Evolutionary conservation across 2,113 vertebrate genomes (phyloP).

Genomic region (Arizona elegans): DNA sequence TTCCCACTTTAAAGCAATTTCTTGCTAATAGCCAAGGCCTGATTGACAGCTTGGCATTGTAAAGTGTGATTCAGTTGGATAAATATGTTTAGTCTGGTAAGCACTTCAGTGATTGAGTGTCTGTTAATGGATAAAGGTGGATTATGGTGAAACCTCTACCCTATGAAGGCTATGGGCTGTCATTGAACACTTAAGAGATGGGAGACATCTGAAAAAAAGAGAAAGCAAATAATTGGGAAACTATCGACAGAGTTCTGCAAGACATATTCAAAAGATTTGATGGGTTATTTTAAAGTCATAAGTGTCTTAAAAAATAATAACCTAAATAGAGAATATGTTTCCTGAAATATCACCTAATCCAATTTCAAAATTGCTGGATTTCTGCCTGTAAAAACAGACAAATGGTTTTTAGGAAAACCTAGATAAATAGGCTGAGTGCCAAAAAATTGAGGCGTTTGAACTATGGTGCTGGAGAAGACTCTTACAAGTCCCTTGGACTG

Average conservation of each 20-base stretch:
- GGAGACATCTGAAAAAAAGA: constrained; percentile 63
- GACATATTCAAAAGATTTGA: constrained; percentile 57
- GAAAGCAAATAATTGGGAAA: constrained; percentile 60
- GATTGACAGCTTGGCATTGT: constrained; percentile 85
- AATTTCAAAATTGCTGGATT: neutral
- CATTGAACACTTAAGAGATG: constrained; percentile 79
- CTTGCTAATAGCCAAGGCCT: constrained; percentile 76
- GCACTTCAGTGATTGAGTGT: constrained; percentile 85
- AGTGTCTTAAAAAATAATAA: constrained; percentile 34
- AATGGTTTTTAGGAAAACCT: neutral
- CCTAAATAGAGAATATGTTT: constrained; percentile 18
- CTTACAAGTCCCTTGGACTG: too few relatives aligned
- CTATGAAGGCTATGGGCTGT: constrained; percentile 57
- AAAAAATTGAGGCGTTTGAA: too few relatives aligned
- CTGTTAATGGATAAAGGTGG: constrained; percentile 86
- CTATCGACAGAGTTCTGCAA: constrained; percentile 51
- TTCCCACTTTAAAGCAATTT: constrained; percentile 76
- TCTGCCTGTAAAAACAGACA: neutral
- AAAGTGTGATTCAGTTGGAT: constrained; percentile 83
- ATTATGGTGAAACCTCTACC: constrained; percentile 78
- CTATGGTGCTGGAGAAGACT: too few relatives aligned
- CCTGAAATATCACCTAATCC: neutral
- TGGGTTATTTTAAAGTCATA: constrained; percentile 53
- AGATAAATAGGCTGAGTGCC: neutral
- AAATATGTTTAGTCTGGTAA: constrained; percentile 88